Evolutionary conservation across 2,888 invertebrate species (phyloP).

Genomic region (Drosophila recens): DNA sequence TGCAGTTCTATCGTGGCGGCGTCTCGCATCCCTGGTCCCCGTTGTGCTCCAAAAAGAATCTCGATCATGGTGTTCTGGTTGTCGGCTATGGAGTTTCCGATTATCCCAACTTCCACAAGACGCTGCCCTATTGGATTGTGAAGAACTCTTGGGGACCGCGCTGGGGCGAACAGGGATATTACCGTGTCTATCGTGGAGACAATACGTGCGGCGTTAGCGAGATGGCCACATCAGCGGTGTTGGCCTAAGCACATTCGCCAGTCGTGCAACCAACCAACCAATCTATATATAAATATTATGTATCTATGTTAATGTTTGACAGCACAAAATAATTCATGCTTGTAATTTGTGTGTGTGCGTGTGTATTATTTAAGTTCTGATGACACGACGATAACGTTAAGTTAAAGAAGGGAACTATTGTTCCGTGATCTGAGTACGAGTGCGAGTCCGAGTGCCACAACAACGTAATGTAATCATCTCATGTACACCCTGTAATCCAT

Average conservation of each 20-base stretch:
- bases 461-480: conserved; percentile 49
- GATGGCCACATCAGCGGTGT: conserved; percentile 94
- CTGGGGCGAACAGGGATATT: conserved; percentile 98
- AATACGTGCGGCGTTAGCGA: conserved; percentile 96
- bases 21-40: conserved; percentile 96
- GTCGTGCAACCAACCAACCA: conserved; percentile 15
- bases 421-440: conserved; percentile 26
- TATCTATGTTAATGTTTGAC: conserved; percentile 55
- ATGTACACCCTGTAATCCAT: conserved; percentile 58
- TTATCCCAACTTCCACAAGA: conserved; percentile 92
- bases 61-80: conserved; percentile 98
- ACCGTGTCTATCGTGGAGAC: conserved; percentile 96
- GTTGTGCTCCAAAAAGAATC: conserved; percentile 90
- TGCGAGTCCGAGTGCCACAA: conserved; percentile 11
- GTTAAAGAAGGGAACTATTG: conserved; percentile 39
- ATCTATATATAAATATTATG: conserved; percentile 39
- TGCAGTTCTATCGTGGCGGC: conserved; percentile 98
- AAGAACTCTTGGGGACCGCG: conserved; percentile 97
- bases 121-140: conserved; percentile 95
- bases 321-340: conserved; percentile 39
- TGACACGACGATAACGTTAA: conserved; percentile 40
- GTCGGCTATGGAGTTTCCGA: conserved; percentile 95
- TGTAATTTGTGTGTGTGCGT: conserved; percentile 32
- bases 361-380: conserved; percentile 38
- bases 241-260: conserved; percentile 77